These are phyloP conservation scores for Uromys caudimaculatus DNA, from an alignment of 2,797 vertebrate species.

Conservation along the genomic window DNA sequence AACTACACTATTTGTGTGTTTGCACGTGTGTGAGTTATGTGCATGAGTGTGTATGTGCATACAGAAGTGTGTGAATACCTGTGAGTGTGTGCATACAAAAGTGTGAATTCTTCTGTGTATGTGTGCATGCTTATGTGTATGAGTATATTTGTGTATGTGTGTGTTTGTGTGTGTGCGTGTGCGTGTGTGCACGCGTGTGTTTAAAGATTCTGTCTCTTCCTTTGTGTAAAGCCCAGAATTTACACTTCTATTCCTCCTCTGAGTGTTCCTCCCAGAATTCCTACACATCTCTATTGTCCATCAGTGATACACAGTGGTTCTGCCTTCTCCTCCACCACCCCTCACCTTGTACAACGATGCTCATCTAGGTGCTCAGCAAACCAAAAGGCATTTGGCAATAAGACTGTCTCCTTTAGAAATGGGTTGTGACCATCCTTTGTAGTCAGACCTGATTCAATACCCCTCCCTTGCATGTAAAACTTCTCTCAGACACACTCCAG, in stretches of 20 bases:
- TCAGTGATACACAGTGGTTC: neutral
- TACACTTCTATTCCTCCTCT: neutral
- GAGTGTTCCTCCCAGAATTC: neutral
- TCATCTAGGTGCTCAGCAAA: neutral
- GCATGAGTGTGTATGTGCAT: neutral
- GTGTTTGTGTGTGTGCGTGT: neutral
- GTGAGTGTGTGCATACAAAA: neutral
- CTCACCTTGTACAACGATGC: no score
- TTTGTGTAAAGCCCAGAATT: neutral
- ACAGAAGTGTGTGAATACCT: neutral
- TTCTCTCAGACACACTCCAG: neutral
- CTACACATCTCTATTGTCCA: neutral
- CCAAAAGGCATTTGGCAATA: neutral
- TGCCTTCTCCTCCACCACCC: neutral
- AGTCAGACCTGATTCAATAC: neutral
- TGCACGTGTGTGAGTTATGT: no score
- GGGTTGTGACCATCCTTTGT: neutral
- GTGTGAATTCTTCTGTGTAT: neutral
- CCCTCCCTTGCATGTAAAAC: neutral
- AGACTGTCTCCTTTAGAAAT: neutral
- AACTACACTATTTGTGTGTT: no score
- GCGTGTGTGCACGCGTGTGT: neutral
- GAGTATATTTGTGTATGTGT: neutral
- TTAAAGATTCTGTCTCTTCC: neutral
- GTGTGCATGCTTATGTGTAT: neutral